Percentiles rank a stretch among this genome's conserved stretches.
These are phyloP conservation scores for Zelostemma sp. DNA, from an alignment of 1,140 invertebrate species.

Conservation along the genomic window DNA sequence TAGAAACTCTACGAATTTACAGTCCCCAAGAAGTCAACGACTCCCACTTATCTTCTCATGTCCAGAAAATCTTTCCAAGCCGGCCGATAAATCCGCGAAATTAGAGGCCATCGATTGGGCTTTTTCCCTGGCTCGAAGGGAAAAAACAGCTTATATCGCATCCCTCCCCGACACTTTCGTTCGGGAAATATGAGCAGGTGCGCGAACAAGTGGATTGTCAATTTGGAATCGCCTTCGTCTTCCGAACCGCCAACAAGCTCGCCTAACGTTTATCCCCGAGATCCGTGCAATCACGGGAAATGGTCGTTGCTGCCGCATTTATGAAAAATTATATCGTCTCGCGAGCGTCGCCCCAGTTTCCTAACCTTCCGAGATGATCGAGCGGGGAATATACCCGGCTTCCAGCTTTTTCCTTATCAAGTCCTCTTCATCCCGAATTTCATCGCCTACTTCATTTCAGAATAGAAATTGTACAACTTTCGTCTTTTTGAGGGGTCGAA, in stretches of 20 bases:
- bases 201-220: slow-evolving; percentile 23
- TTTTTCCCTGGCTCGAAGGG: no score
- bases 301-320: slow-evolving; percentile 42
- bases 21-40: not conserved
- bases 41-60: no score
- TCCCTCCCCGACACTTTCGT: not conserved
- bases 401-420: not conserved
- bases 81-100: no score
- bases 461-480: no score
- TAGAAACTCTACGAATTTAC: slow-evolving; percentile 63
- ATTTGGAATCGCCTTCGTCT: slow-evolving; percentile 30
- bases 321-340: slow-evolving; percentile 55
- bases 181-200: slow-evolving; percentile 6
- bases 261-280: slow-evolving; percentile 23
- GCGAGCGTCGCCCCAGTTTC: not conserved
- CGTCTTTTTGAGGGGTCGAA: no score
- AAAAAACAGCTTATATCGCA: no score
- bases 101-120: no score
- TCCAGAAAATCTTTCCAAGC: no score
- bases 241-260: slow-evolving; percentile 7
- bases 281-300: slow-evolving; percentile 54
- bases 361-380: not conserved
- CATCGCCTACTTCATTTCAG: no score
- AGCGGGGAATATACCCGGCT: not conserved
- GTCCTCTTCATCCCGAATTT: not conserved